A percentile compares a stretch with the other conserved stretches of the same genome.
phyloP scores from a whole-genome alignment of 2,113 vertebrate genomes.

The Pedetes capensis region DNA sequence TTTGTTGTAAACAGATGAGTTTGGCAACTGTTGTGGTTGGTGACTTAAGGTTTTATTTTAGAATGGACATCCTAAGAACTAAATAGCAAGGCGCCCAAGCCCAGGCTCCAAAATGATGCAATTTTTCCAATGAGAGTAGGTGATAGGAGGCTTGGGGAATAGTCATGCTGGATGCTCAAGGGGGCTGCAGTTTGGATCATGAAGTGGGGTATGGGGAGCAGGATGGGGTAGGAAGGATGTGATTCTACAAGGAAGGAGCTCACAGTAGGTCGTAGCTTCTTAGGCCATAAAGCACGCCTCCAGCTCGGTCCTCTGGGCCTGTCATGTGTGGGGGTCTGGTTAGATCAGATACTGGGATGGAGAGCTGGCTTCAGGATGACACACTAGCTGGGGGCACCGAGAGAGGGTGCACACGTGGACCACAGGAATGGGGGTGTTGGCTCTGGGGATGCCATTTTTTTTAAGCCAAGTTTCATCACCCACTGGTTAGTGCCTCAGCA shows the following conservation, averaged over 20 bases:
- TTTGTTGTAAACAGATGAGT: not conserved
- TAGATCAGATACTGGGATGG: not conserved
- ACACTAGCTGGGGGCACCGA: not conserved
- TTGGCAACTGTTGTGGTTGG: not conserved
- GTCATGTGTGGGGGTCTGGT: fast-evolving
- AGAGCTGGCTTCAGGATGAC: not conserved
- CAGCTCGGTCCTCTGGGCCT: not conserved
- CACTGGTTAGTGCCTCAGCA: not conserved
- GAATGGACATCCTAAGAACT: not conserved
- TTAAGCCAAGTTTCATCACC: not conserved
- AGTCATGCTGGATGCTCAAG: not conserved
- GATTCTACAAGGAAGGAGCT: not conserved
- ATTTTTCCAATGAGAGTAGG: not conserved
- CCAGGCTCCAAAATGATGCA: not conserved
- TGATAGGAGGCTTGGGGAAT: not conserved
- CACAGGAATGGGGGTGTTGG: not conserved
- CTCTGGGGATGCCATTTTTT: not conserved
- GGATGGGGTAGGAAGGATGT: not conserved
- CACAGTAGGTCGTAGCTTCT: no score
- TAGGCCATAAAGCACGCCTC: not conserved
- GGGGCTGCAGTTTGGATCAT: not conserved
- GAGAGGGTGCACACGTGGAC: not conserved
- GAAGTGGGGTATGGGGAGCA: not conserved
- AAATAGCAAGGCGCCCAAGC: not conserved
- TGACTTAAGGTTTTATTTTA: not conserved